These are phyloP conservation scores for Eubasilissa regina DNA, from an alignment of 1,140 invertebrate genomes.

Conservation along the genomic window DNA sequence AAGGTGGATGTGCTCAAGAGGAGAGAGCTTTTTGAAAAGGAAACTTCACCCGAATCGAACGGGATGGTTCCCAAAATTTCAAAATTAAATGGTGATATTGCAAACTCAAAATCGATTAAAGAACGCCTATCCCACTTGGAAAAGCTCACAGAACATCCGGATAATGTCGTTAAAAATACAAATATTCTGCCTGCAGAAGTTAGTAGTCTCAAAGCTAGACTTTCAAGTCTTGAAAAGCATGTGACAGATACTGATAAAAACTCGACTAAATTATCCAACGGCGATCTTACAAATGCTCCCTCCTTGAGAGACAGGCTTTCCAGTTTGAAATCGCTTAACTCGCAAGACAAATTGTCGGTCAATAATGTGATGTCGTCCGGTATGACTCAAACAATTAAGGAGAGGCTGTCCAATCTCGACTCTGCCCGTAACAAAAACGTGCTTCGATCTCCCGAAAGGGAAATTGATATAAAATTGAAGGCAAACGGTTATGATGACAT, in stretches of 20 bases:
- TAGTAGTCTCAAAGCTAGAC: constrained; percentile 76
- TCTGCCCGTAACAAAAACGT: constrained; percentile 71
- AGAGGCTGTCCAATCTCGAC: constrained; percentile 73
- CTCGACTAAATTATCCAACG: constrained; percentile 71
- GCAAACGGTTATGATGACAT: constrained; percentile 62
- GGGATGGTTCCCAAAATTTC: constrained; percentile 57
- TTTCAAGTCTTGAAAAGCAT: constrained; percentile 77
- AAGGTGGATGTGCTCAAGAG: constrained; percentile 88
- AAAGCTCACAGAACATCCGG: constrained; percentile 70
- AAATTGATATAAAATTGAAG: constrained; percentile 59
- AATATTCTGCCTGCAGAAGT: constrained; percentile 76
- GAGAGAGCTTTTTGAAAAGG: constrained; percentile 86
- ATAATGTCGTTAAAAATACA: constrained; percentile 66
- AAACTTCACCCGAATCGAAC: constrained; percentile 69
- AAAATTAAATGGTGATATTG: constrained; percentile 73
- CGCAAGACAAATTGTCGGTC: constrained; percentile 66
- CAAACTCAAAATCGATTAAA: constrained; percentile 79
- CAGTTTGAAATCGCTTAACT: constrained; percentile 73
- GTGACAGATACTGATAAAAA: constrained; percentile 69
- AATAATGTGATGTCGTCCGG: constrained; percentile 52
- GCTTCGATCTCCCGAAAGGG: constrained; percentile 68
- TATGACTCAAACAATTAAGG: constrained; percentile 71
- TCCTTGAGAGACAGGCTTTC: constrained; percentile 74
- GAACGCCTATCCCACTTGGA: constrained; percentile 80
- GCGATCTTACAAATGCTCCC: constrained; percentile 68